Conservation (phyloP, 1,140 invertebrate genomes). For the Trichonephila inaurata region DNA sequence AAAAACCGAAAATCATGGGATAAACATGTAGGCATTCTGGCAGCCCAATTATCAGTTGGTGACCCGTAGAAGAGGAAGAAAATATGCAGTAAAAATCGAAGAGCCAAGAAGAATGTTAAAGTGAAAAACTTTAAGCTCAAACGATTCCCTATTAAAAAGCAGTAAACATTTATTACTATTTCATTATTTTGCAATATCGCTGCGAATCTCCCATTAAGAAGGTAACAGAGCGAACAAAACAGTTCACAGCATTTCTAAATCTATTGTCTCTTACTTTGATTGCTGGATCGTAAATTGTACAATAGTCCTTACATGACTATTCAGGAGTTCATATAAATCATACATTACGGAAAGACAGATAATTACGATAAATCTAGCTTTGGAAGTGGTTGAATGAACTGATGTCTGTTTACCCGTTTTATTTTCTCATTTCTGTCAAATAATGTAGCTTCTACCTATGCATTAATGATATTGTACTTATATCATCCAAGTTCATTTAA, state of each 20-base stretch:
- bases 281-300: neutral
- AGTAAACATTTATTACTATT: slow-evolving; percentile 21
- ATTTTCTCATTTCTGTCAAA: no score
- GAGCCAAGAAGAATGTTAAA: neutral
- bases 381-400: no score
- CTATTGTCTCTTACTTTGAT: neutral
- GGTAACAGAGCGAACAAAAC: neutral
- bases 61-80: neutral
- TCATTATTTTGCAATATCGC: neutral
- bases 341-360: no score
- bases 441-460: no score
- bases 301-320: neutral
- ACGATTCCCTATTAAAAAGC: slow-evolving; percentile 5
- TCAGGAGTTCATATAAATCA: neutral
- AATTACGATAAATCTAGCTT: no score
- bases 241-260: slow-evolving; percentile 11
- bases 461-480: no score
- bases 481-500: no score
- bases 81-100: slow-evolving; percentile 24
- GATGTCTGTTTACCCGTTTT: no score
- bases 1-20: neutral
- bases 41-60: neutral
- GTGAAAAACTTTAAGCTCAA: neutral
- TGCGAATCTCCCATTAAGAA: neutral
- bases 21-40: neutral